Evolutionary conservation across 2,888 invertebrate species (phyloP), one percentile per base, ranked within the genome.

Genomic region (Caenorhabditis doughertyi): DNA sequence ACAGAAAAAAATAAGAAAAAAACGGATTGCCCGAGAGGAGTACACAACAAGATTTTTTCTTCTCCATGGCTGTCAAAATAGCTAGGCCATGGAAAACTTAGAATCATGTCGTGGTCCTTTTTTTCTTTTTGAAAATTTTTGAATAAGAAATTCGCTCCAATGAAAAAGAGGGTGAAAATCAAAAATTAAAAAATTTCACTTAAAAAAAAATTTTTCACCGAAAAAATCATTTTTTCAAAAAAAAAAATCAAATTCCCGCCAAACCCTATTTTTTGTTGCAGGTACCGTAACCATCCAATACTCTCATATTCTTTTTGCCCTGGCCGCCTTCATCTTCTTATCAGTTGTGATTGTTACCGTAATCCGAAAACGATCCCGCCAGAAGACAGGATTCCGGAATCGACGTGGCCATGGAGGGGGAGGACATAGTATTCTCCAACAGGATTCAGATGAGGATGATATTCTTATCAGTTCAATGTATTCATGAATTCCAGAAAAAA

Each of bases 391-490:
- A 51, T 79, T 80, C 74, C 67, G 85, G 21, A 87, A 87, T 65
- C 81, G 87, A 23, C 79, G 87, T 13, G 83, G 82, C 23, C 13
- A 13, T n/a, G 64, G 44, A 1, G 32, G 29, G 7, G 62, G 64
- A 11, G 74, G 76, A 16, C 76, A 77, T 42, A 81, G 80, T 39
- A 72, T 84, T 18, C 77, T 85, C 16, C 71, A 84, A 32, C 76
- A 84, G 65, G 88, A 87, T 35, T 88, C 88, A 13, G 90, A 90
- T 65, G 90, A 90, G 74, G 90, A 90, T 76, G 90, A 90, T 67
- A 84, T 90, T 67, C 84, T 90, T 21, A 89, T 90, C 74, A 87
- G 88, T 49, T 89, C 89, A 27, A 90, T 90, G 89, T 90, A 90
- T 80, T 86, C 88, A 58, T 90, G 16, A 39, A 39, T 39, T 13